These are phyloP conservation scores for Novumbra hubbsi DNA, from an alignment of 2,797 vertebrate species.

Conservation along the genomic window DNA sequence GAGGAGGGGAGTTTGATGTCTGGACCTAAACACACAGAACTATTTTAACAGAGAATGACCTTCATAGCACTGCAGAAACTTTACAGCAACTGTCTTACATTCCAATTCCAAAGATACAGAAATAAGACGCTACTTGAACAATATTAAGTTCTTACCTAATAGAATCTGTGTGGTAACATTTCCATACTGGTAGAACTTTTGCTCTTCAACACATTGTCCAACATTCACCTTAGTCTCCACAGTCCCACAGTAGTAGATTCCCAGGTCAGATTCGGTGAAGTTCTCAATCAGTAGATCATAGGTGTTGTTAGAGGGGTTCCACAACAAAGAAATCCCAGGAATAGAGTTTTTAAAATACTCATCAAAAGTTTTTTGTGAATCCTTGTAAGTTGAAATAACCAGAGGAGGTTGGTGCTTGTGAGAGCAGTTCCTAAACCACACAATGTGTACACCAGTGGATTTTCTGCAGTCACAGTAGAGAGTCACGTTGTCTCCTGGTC, in stretches of 20 bases:
- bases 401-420: slow-evolving; percentile 25
- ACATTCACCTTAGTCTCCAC: accelerated
- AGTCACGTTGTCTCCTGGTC: slow-evolving; percentile 31
- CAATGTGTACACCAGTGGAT: not conserved
- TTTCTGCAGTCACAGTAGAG: slow-evolving; percentile 13
- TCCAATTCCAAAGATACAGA: not conserved
- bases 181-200: not conserved
- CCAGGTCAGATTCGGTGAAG: slow-evolving; percentile 33
- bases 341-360: not conserved
- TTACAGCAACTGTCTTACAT: too few relatives aligned
- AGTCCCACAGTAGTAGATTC: slow-evolving; percentile 43
- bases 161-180: not conserved
- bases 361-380: not conserved
- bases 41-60: too few relatives aligned
- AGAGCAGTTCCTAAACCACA: slow-evolving; percentile 40
- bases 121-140: not conserved
- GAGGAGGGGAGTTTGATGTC: not conserved
- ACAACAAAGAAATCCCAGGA: not conserved
- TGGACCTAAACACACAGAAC: not conserved
- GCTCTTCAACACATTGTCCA: not conserved
- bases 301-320: not conserved
- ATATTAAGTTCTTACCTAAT: not conserved
- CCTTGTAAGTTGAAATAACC: not conserved
- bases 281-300: slow-evolving; percentile 33
- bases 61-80: too few relatives aligned